Evolutionary conservation across 2,888 invertebrate genomes (phyloP).

Genomic region (Pristionchus mayeri): DNA sequence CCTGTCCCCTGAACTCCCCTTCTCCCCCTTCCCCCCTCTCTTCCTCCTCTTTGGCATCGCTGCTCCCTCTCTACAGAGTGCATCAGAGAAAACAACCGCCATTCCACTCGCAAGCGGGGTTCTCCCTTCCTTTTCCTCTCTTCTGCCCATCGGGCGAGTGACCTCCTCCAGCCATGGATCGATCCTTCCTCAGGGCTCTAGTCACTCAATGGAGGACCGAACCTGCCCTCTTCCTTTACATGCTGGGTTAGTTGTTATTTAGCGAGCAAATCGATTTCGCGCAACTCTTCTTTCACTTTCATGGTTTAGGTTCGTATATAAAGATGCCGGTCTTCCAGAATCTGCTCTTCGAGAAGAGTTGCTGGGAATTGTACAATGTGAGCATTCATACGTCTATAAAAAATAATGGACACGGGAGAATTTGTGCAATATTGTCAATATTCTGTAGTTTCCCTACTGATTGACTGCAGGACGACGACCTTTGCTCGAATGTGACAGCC

Average conservation of each 20-base stretch:
- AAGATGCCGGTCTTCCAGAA: slow-evolving; percentile 50
- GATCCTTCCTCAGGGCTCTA: slow-evolving; percentile 8
- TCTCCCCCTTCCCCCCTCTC: not conserved
- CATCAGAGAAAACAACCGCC: slow-evolving; percentile 13
- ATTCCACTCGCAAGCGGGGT: not conserved
- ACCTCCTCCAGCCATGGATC: slow-evolving; percentile 28
- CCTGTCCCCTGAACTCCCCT: not conserved
- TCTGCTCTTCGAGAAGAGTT: slow-evolving; percentile 49
- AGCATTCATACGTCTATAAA: too few relatives aligned
- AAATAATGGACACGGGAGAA: too few relatives aligned
- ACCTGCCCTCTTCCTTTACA: slow-evolving; percentile 46
- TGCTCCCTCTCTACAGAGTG: not conserved
- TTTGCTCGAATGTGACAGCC: slow-evolving; percentile 43
- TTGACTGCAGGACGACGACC: slow-evolving; percentile 17
- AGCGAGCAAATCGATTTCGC: not conserved
- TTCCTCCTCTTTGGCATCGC: slow-evolving; percentile 30
- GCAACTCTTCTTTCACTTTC: not conserved
- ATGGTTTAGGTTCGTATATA: slow-evolving; percentile 16
- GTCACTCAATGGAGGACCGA: slow-evolving; percentile 46
- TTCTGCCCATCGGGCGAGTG: not conserved
- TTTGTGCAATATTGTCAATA: too few relatives aligned
- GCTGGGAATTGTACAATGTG: slow-evolving; percentile 44
- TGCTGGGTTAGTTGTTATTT: slow-evolving; percentile 8
- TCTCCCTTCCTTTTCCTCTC: not conserved
- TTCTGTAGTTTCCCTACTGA: too few relatives aligned